Conservation (phyloP, 2,113 vertebrate genomes). For the Platysternon megacephalum region DNA sequence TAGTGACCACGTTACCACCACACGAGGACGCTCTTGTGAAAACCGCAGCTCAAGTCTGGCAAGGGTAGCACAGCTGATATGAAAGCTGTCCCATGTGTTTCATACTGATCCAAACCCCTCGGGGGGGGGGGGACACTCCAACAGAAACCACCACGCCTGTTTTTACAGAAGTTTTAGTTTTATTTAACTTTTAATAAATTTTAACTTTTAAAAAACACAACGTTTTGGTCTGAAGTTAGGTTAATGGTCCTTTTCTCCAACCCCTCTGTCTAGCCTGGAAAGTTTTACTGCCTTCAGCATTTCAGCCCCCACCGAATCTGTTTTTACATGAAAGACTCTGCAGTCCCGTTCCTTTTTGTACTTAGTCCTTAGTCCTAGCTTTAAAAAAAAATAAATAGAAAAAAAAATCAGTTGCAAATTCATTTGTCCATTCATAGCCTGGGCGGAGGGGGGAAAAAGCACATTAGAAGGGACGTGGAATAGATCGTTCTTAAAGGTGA, state of each 20-base stretch:
- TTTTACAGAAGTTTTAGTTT: constrained; percentile 72
- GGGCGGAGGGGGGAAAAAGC: background rate
- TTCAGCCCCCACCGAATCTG: background rate
- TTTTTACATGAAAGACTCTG: background rate
- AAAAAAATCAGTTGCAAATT: constrained; percentile 47
- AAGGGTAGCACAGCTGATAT: background rate
- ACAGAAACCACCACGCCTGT: background rate
- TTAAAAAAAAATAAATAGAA: constrained; percentile 75
- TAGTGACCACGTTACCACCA: background rate
- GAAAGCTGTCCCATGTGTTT: background rate
- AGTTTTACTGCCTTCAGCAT: background rate
- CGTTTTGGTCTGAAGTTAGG: constrained; percentile 74
- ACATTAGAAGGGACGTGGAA: background rate
- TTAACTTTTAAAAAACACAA: constrained; percentile 70
- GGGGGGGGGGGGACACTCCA: rapidly evolving
- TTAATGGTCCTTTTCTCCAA: constrained; percentile 77
- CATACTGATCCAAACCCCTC: rapidly evolving
- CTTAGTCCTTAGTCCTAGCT: background rate
- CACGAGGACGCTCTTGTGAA: background rate
- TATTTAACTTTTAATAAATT: constrained; percentile 78
- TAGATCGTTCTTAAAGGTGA: background rate
- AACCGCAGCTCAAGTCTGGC: background rate
- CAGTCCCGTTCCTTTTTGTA: background rate
- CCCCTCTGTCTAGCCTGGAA: constrained; percentile 27
- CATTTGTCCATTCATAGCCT: constrained; percentile 5